Evolutionary conservation across 2,113 vertebrate genomes (phyloP), one percentile per base, ranked within the genome.

Genomic region (Tragelaphus strepsiceros): DNA sequence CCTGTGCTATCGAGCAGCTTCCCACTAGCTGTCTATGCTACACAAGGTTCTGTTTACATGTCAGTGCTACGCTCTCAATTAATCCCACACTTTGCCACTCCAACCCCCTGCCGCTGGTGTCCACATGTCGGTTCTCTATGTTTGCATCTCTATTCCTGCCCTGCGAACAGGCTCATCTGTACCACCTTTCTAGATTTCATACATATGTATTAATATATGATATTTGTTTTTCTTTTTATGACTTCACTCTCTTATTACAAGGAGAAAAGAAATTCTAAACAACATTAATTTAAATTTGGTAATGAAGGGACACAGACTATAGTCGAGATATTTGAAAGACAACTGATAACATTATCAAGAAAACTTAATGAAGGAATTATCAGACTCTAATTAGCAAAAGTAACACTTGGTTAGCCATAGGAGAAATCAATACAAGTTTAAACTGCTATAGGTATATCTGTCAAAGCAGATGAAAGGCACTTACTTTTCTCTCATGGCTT

Each of bases 401-500:
- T 54, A 88, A 35, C 10, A 96, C 58, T 64, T 92, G 78, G 39
- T 32, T 59, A 59, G 7, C 2, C 94, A 80, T 28, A 54, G 24
- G 17, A 26, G 22, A 98, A 97, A 96, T 95, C 49, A 88, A 51
- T 56, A 88, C 3, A 85, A 74, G 91, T 94, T 88, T n/a, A 95
- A 96, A 95, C 87, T 83, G 30, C 6, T 26, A 91, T 74, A 2
- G 12, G 3, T 78, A 64, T 74, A 87, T 80, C 32, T 81, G 74
- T 91, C 51, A 95, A 94, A 88, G 95, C 16, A 13, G 12, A 95
- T 98, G 88, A 96, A 94, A 97, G 64, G 71, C 17, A 98, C 98
- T 0, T 98, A 99, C 99, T 99, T 99, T 96, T 99, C 99, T 97
- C 98, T 98, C 14, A 99, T 99, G 39, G 99, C 98, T 98, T 99